phyloP scores from a whole-genome alignment of 2,888 invertebrate species.

The Timandra comae region DNA sequence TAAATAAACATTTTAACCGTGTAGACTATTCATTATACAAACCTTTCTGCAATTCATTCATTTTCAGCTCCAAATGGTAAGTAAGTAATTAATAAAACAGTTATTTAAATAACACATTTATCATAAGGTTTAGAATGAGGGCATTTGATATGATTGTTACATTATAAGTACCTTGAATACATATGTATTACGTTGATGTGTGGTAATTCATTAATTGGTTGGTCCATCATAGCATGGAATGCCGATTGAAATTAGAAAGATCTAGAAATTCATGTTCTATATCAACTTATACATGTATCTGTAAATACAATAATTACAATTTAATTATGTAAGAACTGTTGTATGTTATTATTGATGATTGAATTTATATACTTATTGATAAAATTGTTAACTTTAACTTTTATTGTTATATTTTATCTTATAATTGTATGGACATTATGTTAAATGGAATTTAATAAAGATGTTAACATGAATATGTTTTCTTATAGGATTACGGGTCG shows the following conservation, averaged over 20 bases:
- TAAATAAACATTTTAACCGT: slow-evolving; percentile 18
- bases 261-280: no score
- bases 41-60: slow-evolving; percentile 6
- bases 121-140: slow-evolving; percentile 25
- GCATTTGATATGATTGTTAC: slow-evolving; percentile 35
- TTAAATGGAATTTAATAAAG: not conserved
- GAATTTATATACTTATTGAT: not conserved
- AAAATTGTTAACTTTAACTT: not conserved
- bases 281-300: not conserved
- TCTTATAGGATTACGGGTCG: slow-evolving; percentile 75
- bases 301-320: not conserved
- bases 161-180: slow-evolving; percentile 21
- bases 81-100: slow-evolving; percentile 2
- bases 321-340: not conserved
- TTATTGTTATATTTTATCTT: not conserved
- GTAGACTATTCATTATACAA: slow-evolving; percentile 18
- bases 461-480: slow-evolving; percentile 14
- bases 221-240: slow-evolving; percentile 15
- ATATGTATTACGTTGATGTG: slow-evolving; percentile 31
- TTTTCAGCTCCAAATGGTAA: slow-evolving; percentile 11
- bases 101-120: slow-evolving; percentile 1
- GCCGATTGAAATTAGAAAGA: not conserved
- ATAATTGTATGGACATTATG: not conserved
- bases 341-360: not conserved
- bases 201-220: slow-evolving; percentile 34